Conservation (phyloP, 2,797 vertebrate species). For the Poeciliopsis paucimaculata region DNA sequence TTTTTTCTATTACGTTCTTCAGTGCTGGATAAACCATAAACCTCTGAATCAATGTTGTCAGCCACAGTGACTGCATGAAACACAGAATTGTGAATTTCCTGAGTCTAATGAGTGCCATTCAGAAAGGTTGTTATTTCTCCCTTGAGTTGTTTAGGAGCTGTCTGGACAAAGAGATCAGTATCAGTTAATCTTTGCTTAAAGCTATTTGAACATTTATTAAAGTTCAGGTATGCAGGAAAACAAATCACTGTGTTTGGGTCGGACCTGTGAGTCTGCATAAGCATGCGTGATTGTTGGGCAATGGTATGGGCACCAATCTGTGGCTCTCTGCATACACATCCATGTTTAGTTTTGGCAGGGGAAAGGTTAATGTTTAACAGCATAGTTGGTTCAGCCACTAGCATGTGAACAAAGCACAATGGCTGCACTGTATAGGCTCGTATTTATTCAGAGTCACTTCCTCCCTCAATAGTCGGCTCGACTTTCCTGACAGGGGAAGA, state of each 20-base stretch:
- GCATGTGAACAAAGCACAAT: slow-evolving; percentile 84
- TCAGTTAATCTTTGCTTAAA: slow-evolving; percentile 44
- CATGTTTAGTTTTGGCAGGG: slow-evolving; percentile 54
- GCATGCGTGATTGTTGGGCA: neutral
- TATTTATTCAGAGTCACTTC: slow-evolving; percentile 85
- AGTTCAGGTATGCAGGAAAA: slow-evolving; percentile 33
- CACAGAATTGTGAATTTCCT: neutral
- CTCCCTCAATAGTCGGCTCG: slow-evolving; percentile 81
- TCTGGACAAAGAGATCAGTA: slow-evolving; percentile 33
- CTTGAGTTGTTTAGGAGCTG: slow-evolving; percentile 33
- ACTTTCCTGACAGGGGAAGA: slow-evolving; percentile 70
- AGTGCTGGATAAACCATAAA: neutral
- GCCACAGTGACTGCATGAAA: neutral
- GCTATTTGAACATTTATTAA: slow-evolving; percentile 46
- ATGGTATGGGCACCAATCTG: slow-evolving; percentile 13
- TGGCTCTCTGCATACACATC: slow-evolving; percentile 20
- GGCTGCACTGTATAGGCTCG: slow-evolving; percentile 78
- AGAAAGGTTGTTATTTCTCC: slow-evolving; percentile 28
- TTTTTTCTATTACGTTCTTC: slow-evolving; percentile 20
- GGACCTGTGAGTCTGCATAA: neutral
- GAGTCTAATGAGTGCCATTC: neutral
- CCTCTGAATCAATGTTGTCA: neutral
- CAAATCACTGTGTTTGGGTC: slow-evolving; percentile 12
- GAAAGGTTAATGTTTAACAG: slow-evolving; percentile 82
- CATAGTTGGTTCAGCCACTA: slow-evolving; percentile 71